A percentile compares a stretch with the other conserved stretches of the same genome.
phyloP scores from a whole-genome alignment of 2,888 invertebrate genomes.

The Orchesella flavescens region DNA sequence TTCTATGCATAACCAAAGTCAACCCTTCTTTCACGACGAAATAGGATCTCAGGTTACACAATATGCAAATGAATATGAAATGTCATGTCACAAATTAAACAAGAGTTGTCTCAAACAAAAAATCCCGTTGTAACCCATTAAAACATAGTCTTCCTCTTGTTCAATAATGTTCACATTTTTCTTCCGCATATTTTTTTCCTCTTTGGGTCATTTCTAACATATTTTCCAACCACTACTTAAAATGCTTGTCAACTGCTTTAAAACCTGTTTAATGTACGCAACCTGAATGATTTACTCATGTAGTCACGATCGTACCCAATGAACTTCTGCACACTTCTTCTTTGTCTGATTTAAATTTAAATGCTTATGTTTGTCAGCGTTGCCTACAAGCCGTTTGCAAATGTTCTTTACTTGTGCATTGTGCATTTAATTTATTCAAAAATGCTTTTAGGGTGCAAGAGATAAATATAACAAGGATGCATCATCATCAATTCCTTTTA shows the following conservation, averaged over 20 bases:
- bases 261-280: too few relatives aligned
- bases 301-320: constrained; percentile 70
- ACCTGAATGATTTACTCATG: too few relatives aligned
- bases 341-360: too few relatives aligned
- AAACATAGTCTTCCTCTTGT: too few relatives aligned
- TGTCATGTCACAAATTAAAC: background rate
- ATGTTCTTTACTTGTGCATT: too few relatives aligned
- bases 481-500: constrained; percentile 23
- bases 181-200: constrained; percentile 31
- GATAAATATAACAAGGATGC: constrained; percentile 44
- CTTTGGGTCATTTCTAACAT: too few relatives aligned
- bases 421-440: too few relatives aligned
- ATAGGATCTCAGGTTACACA: constrained; percentile 37
- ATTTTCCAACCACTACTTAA: too few relatives aligned
- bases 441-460: constrained; percentile 31
- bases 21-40: constrained; percentile 20
- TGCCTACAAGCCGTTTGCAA: too few relatives aligned
- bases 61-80: background rate
- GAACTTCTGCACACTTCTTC: too few relatives aligned
- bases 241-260: too few relatives aligned
- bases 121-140: background rate
- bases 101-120: background rate
- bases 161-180: background rate
- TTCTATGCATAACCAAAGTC: constrained; percentile 26
- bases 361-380: too few relatives aligned